Evolutionary conservation across 2,113 vertebrate genomes (phyloP).

Genomic region (Tinamus guttatus): DNA sequence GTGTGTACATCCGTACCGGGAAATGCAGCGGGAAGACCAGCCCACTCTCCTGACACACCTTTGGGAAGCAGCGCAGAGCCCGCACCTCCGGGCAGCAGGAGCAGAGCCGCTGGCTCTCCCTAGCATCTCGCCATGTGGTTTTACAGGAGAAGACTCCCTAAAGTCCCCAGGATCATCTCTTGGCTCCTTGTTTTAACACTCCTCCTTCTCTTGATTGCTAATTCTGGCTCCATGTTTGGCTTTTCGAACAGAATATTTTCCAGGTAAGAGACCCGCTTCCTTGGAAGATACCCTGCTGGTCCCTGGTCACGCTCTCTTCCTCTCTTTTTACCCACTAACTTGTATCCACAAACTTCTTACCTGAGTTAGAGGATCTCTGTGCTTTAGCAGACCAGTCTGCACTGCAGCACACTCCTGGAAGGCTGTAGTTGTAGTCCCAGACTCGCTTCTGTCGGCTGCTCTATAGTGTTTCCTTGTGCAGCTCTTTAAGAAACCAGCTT

Average conservation of each 20-base stretch:
- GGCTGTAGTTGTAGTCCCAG: neutral
- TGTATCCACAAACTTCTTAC: neutral
- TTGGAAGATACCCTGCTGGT: rapidly evolving
- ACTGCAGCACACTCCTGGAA: neutral
- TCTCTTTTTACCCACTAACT: neutral
- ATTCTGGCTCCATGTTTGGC: neutral
- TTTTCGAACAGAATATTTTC: neutral
- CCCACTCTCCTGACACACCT: neutral
- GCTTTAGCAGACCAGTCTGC: neutral
- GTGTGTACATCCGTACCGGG: neutral
- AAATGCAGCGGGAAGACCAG: neutral
- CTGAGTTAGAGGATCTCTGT: neutral
- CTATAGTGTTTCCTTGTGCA: neutral
- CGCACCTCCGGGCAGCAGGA: neutral
- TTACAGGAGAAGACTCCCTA: neutral
- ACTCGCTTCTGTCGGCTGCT: rapidly evolving
- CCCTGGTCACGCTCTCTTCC: neutral
- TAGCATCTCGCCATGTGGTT: neutral
- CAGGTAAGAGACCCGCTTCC: constrained; percentile 40
- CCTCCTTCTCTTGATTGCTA: neutral
- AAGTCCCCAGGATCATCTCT: neutral
- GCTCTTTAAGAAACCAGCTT: neutral
- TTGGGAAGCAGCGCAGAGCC: neutral
- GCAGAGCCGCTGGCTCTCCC: neutral
- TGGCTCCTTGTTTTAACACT: neutral